Conservation (phyloP, 2,113 vertebrate genomes). For the Brienomyrus longianalis region DNA sequence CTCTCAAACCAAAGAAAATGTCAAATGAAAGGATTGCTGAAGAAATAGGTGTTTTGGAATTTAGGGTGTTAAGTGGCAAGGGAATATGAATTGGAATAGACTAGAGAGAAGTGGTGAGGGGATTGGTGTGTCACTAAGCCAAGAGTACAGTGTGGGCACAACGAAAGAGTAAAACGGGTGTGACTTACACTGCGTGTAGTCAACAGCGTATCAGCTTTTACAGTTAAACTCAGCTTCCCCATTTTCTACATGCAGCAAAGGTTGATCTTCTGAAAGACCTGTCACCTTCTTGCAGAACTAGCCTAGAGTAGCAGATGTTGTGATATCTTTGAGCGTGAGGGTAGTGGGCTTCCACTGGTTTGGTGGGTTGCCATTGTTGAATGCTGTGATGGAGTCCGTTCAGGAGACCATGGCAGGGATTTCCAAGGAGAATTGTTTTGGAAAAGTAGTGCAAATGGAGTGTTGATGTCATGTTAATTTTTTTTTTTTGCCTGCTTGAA, state of each 20-base stretch:
- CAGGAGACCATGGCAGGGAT: neutral
- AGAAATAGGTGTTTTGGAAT: neutral
- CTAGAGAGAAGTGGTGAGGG: neutral
- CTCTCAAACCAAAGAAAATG: conserved; percentile 62
- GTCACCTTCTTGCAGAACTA: neutral
- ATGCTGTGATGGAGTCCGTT: neutral
- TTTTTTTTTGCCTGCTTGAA: neutral
- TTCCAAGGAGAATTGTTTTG: neutral
- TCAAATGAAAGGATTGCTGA: neutral
- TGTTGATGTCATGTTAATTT: neutral
- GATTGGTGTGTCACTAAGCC: neutral
- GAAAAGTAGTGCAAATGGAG: neutral
- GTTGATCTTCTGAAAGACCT: neutral
- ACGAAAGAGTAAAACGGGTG: neutral
- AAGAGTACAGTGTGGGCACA: neutral
- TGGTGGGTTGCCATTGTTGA: neutral
- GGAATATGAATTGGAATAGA: neutral
- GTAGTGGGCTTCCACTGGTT: neutral
- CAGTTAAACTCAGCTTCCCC: neutral
- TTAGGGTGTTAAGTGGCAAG: neutral
- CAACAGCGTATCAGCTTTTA: neutral
- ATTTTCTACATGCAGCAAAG: neutral
- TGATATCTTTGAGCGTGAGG: neutral
- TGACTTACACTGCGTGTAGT: neutral
- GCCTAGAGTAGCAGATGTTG: neutral